Percentiles rank a stretch among this genome's conserved stretches.
These are phyloP conservation scores for Tachypleus tridentatus DNA, from an alignment of 1,140 invertebrate species.

Conservation along the genomic window DNA sequence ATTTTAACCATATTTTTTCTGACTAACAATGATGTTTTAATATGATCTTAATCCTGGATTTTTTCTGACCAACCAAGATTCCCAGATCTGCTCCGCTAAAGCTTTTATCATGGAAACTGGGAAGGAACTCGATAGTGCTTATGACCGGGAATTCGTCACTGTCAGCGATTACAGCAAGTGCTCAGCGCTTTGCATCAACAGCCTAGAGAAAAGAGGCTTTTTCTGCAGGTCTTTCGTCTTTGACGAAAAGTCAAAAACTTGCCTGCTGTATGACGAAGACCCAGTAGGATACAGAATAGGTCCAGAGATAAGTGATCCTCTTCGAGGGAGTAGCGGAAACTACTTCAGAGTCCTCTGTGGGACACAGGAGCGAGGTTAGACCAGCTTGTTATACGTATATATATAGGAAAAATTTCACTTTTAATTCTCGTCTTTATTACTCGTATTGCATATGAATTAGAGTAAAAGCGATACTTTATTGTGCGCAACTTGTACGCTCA, in stretches of 20 bases:
- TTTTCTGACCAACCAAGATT: conserved; percentile 4
- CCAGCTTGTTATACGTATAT: neutral
- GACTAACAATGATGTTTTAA: too few relatives aligned
- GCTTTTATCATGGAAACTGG: conserved; percentile 25
- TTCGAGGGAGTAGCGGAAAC: conserved; percentile 24
- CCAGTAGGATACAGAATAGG: conserved; percentile 19
- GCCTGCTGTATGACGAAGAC: conserved; percentile 75
- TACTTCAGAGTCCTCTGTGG: conserved; percentile 25
- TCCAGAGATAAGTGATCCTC: conserved; percentile 44
- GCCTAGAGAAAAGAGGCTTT: conserved; percentile 24
- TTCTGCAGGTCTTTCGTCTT: conserved; percentile 58
- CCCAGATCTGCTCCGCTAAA: conserved; percentile 23
- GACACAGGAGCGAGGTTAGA: conserved; percentile 29
- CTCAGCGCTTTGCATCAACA: conserved; percentile 22
- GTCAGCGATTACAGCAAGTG: conserved; percentile 25
- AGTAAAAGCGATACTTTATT: neutral
- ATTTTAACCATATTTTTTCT: too few relatives aligned
- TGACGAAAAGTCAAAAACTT: conserved; percentile 68
- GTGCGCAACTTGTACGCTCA: neutral
- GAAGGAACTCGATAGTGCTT: conserved; percentile 26
- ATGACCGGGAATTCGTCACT: conserved; percentile 22
- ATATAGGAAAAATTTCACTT: neutral
- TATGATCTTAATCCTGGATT: too few relatives aligned
- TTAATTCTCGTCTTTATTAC: neutral
- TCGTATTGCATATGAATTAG: too few relatives aligned